phyloP scores from a whole-genome alignment of 2,797 vertebrate genomes.

The Gallinago nigripennis region DNA sequence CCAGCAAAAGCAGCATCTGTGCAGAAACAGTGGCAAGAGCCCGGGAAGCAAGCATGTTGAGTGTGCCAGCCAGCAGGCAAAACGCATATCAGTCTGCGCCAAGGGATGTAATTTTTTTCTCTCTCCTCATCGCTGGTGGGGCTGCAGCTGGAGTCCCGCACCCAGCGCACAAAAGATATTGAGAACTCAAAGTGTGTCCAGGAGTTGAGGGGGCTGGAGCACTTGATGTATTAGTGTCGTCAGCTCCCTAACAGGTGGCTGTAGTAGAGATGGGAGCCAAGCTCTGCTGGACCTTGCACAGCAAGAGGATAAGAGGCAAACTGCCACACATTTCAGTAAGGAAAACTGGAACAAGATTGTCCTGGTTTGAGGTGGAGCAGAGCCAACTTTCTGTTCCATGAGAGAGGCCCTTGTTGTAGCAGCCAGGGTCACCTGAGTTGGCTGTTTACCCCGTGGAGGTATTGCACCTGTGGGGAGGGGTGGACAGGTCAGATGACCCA shows the following conservation, averaged over 20 bases:
- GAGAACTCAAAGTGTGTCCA: background rate
- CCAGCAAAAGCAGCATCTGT: fast-evolving
- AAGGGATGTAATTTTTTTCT: fast-evolving
- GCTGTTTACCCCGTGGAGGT: too few relatives aligned
- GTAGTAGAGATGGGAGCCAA: background rate
- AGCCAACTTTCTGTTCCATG: too few relatives aligned
- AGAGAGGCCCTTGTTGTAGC: too few relatives aligned
- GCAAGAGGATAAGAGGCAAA: background rate
- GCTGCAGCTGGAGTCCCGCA: background rate
- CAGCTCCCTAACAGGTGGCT: background rate
- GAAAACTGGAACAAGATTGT: background rate
- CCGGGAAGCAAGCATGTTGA: fast-evolving
- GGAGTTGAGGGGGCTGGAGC: background rate
- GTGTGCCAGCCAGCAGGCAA: background rate
- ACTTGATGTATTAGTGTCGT: background rate
- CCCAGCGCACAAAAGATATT: fast-evolving
- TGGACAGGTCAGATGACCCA: too few relatives aligned
- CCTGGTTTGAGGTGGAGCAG: too few relatives aligned
- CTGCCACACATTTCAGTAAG: background rate
- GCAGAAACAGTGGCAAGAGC: background rate
- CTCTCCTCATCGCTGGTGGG: background rate
- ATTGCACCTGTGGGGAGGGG: too few relatives aligned
- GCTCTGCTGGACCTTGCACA: background rate
- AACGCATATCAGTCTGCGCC: fast-evolving
- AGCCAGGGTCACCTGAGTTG: too few relatives aligned